A percentile compares a stretch with the other conserved stretches of the same genome.
Evolutionary conservation across 1,140 invertebrate genomes (phyloP).

Genomic region (Scaptomyza hsui): DNA sequence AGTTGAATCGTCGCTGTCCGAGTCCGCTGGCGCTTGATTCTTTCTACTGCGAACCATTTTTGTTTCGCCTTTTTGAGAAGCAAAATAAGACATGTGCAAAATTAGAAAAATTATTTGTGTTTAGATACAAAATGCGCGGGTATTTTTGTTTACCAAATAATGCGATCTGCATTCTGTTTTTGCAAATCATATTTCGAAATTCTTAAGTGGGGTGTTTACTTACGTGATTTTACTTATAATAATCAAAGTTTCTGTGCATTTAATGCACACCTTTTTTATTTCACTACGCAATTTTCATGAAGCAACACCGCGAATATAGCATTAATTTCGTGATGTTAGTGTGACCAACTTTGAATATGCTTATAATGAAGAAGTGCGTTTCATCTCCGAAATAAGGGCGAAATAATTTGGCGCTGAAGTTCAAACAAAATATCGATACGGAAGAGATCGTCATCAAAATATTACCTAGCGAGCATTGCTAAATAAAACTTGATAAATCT

Average conservation of each 20-base stretch:
- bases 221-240: neutral
- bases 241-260: neutral
- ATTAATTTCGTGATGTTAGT: neutral
- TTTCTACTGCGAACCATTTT: conserved; percentile 24
- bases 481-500: too few relatives aligned
- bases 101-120: neutral
- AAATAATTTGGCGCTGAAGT: neutral
- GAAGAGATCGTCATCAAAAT: too few relatives aligned
- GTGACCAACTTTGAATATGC: conserved; percentile 1
- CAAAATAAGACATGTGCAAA: neutral
- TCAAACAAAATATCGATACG: neutral
- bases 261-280: neutral
- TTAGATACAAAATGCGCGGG: conserved; percentile 22
- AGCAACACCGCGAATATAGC: neutral
- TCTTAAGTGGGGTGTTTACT: neutral
- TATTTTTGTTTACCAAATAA: conserved; percentile 2
- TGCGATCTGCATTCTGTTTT: neutral
- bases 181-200: neutral
- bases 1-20: conserved; percentile 1
- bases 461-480: too few relatives aligned
- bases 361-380: neutral
- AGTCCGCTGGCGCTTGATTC: conserved; percentile 11
- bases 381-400: neutral
- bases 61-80: neutral
- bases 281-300: neutral